phyloP scores from a whole-genome alignment of 2,888 invertebrate species.

The Mimumesa dahlbomi region DNA sequence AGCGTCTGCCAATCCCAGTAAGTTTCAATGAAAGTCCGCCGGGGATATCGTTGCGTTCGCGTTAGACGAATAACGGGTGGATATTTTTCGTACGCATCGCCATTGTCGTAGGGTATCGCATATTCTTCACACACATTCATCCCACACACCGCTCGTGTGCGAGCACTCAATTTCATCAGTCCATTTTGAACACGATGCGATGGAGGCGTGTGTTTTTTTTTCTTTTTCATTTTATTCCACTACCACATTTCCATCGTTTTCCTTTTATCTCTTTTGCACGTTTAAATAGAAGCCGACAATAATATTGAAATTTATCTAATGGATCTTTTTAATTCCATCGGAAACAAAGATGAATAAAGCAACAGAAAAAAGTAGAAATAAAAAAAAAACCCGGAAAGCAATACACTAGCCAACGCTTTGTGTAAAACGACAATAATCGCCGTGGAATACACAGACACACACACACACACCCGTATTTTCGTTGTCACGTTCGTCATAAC shows the following conservation, averaged over 20 bases:
- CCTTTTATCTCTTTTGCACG: not conserved
- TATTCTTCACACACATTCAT: not conserved
- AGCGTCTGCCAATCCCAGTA: slow-evolving; percentile 38
- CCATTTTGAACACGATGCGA: not conserved
- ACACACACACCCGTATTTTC: not conserved
- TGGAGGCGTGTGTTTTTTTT: no score
- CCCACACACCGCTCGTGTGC: not conserved
- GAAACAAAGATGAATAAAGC: no score
- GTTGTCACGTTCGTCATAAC: not conserved
- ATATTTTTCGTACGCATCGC: slow-evolving; percentile 19
- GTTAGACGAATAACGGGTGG: slow-evolving; percentile 26
- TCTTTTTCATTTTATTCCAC: no score
- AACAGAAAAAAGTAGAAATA: no score
- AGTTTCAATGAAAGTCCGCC: slow-evolving; percentile 46
- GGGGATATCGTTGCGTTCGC: slow-evolving; percentile 27
- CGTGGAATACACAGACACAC: no score
- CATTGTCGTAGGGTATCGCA: slow-evolving; percentile 16
- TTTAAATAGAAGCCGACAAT: no score
- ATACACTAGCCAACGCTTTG: no score
- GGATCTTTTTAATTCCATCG: no score
- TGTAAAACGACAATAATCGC: no score
- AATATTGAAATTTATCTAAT: no score
- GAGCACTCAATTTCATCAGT: slow-evolving; percentile 14
- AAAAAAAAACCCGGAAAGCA: no score
- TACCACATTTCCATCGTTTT: not conserved